A percentile compares a stretch with the other conserved stretches of the same genome.
Conservation (phyloP, 2,888 invertebrate genomes). For the Lithophane semibrunnea region DNA sequence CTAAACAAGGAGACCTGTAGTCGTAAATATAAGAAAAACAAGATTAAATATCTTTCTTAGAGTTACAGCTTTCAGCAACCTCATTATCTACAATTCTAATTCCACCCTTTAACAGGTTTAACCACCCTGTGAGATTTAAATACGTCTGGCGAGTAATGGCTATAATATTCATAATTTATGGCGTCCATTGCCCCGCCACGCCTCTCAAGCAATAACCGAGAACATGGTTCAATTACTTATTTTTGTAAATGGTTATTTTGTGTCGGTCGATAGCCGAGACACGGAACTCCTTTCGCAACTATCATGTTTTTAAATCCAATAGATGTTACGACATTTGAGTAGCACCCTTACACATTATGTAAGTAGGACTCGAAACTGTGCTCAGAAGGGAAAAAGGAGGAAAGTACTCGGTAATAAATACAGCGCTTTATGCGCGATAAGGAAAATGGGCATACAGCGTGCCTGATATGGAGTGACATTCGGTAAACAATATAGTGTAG, state of each 20-base stretch:
- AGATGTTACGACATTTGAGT: constrained; percentile 19
- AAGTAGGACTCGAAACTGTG: constrained; percentile 25
- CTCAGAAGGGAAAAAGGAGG: constrained; percentile 9
- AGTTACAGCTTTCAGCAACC: not conserved
- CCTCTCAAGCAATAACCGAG: constrained; percentile 40
- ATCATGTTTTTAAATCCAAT: constrained; percentile 31
- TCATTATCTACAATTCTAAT: too few species aligned
- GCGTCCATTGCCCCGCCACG: constrained; percentile 50
- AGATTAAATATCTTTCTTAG: constrained; percentile 1
- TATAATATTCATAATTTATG: constrained; percentile 55
- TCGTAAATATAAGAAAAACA: not conserved
- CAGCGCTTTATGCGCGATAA: constrained; percentile 29
- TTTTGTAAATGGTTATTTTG: constrained; percentile 49
- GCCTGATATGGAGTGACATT: constrained; percentile 35
- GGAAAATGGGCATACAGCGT: constrained; percentile 42
- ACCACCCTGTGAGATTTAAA: constrained; percentile 46
- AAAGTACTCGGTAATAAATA: constrained; percentile 43
- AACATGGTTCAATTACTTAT: constrained; percentile 50
- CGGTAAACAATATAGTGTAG: constrained; percentile 36
- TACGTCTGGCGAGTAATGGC: constrained; percentile 48
- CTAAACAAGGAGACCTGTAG: not conserved
- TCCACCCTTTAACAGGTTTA: constrained; percentile 40
- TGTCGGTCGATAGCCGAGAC: constrained; percentile 27
- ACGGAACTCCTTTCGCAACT: constrained; percentile 22
- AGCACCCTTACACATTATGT: constrained; percentile 13